Evolutionary conservation across 2,113 vertebrate genomes (phyloP).

Genomic region (Polyodon spathula): DNA sequence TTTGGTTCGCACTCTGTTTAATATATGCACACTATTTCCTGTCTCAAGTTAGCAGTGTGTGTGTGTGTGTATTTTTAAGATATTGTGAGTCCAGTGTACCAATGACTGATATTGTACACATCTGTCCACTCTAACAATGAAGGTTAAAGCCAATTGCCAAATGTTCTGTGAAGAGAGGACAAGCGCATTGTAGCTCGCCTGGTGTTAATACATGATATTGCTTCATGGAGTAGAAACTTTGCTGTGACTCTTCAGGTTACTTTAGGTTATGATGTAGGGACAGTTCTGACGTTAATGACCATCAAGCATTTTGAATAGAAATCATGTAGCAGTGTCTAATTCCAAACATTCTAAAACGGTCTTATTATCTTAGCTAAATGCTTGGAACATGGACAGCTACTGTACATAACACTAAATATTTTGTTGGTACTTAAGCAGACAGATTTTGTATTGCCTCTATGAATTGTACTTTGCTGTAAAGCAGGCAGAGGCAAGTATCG

Average conservation of each 20-base stretch:
- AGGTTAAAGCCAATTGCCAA: conserved; percentile 50
- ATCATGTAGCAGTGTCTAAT: background rate
- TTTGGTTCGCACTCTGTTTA: no score
- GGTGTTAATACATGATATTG: conserved; percentile 36
- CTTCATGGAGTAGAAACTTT: conserved; percentile 28
- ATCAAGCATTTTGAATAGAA: conserved; percentile 22
- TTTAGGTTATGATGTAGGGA: conserved; percentile 5
- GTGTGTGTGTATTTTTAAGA: background rate
- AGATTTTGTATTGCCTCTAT: no score
- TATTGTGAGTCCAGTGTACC: conserved; percentile 3
- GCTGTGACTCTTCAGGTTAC: conserved; percentile 19
- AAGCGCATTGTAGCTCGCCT: conserved; percentile 24
- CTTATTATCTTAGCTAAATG: no score
- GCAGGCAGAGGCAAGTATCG: no score
- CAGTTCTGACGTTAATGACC: conserved; percentile 14
- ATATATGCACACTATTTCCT: no score
- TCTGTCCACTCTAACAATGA: background rate
- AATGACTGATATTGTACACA: background rate
- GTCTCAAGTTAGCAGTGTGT: background rate
- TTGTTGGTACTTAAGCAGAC: no score
- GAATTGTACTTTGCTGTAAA: no score
- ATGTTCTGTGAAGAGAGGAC: conserved; percentile 51
- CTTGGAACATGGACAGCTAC: no score
- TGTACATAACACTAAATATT: no score
- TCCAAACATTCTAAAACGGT: no score